Percentiles rank a stretch among this genome's conserved stretches.
These are phyloP conservation scores for Pantherophis alleghaniensis DNA, from an alignment of 2,797 vertebrate species.

Conservation along the genomic window DNA sequence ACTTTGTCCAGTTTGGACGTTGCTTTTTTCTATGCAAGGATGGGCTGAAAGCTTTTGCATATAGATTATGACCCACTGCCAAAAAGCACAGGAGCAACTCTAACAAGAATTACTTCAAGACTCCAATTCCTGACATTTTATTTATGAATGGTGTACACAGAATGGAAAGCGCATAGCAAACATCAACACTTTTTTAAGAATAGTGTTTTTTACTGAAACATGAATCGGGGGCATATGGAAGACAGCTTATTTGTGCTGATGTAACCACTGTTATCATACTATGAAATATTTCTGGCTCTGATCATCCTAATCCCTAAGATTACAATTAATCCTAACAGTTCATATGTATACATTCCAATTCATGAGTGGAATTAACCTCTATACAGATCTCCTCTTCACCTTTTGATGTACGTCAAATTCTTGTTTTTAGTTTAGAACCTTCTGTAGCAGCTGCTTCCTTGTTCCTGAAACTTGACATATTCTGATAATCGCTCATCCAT, in stretches of 20 bases:
- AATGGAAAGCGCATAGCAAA: neutral
- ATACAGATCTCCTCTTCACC: neutral
- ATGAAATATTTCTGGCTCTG: neutral
- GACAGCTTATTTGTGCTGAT: neutral
- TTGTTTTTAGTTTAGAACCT: neutral
- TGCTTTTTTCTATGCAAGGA: neutral
- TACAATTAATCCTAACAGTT: neutral
- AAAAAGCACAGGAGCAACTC: neutral
- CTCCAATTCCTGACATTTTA: neutral
- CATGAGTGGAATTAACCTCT: neutral
- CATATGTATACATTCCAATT: neutral
- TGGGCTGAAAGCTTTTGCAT: neutral
- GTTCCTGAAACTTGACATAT: neutral
- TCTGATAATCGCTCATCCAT: neutral
- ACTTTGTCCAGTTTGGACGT: neutral
- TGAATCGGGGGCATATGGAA: neutral
- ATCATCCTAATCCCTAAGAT: neutral
- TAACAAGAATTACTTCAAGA: neutral
- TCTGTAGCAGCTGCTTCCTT: neutral
- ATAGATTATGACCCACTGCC: neutral
- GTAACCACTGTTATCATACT: neutral
- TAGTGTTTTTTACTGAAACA: neutral
- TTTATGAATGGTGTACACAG: neutral
- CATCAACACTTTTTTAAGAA: neutral
- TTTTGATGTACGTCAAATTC: neutral